Evolutionary conservation across 1,140 invertebrate genomes (phyloP).

Genomic region (Pseudomyrmex sp.): DNA sequence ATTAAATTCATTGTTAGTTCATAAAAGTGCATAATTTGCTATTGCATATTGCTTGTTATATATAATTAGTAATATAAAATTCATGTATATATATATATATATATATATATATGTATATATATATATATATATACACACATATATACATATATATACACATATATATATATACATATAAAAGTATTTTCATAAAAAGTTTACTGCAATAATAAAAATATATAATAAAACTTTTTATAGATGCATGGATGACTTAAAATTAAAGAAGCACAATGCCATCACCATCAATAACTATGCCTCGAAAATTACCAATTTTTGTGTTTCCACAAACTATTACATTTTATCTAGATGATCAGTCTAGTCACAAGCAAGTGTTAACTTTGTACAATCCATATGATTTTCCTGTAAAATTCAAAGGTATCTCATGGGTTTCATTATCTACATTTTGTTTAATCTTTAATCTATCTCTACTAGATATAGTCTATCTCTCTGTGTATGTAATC

Average conservation of each 20-base stretch:
- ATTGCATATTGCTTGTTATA: too few species aligned
- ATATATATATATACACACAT: too few species aligned
- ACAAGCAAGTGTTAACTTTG: constrained; percentile 93
- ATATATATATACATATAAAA: background rate
- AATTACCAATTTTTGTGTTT: constrained; percentile 93
- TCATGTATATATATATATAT: background rate
- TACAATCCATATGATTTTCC: constrained; percentile 96
- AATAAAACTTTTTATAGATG: constrained; percentile 77
- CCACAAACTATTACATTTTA: constrained; percentile 92
- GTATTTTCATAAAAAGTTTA: constrained; percentile 2
- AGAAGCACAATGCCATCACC: constrained; percentile 76
- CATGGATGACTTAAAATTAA: constrained; percentile 56
- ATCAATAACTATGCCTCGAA: constrained; percentile 76
- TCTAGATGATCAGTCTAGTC: constrained; percentile 90
- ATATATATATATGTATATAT: background rate
- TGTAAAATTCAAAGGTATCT: constrained; percentile 93
- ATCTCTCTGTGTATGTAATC: constrained; percentile 9
- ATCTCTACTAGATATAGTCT: background rate
- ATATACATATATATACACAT: background rate
- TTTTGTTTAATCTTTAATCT: background rate
- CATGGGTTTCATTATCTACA: background rate
- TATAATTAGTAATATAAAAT: too few species aligned
- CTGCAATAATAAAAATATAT: constrained; percentile 82
- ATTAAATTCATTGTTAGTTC: too few species aligned
- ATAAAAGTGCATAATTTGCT: too few species aligned